Conservation (phyloP, 92 coral and sea anemone species). For the Pocillopora meandrina region DNA sequence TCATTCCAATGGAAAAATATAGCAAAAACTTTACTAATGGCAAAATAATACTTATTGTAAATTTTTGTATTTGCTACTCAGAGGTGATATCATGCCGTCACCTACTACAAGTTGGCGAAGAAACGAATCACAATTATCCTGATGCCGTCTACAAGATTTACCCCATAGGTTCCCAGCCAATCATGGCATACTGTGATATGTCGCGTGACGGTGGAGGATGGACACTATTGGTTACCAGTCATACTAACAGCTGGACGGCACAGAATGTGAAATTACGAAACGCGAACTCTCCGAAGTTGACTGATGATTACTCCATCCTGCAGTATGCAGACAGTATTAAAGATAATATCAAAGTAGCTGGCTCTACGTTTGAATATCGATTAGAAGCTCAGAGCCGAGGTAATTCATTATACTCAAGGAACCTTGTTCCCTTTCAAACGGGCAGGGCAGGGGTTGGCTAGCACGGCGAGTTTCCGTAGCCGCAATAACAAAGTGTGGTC, state of each 20-base stretch:
- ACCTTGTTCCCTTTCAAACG: too few relatives aligned
- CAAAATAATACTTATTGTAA: neutral
- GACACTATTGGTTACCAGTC: slow-evolving; percentile 85
- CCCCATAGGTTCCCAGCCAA: slow-evolving; percentile 62
- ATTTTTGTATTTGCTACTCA: neutral
- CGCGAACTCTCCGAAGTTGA: slow-evolving; percentile 44
- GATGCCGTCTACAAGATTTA: slow-evolving; percentile 77
- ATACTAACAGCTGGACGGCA: slow-evolving; percentile 71
- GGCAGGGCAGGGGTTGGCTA: neutral
- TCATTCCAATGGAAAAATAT: too few relatives aligned
- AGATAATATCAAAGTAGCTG: slow-evolving; percentile 53
- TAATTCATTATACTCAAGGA: neutral
- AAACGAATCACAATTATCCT: slow-evolving; percentile 39
- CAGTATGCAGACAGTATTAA: slow-evolving; percentile 71
- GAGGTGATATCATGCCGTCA: slow-evolving; percentile 71
- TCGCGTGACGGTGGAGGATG: slow-evolving; percentile 92
- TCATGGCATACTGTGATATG: slow-evolving; percentile 77
- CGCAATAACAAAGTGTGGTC: too few relatives aligned
- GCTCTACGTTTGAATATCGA: slow-evolving; percentile 69
- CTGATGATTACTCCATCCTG: slow-evolving; percentile 71
- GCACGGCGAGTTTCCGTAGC: neutral
- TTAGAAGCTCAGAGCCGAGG: slow-evolving; percentile 82
- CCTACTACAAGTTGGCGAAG: slow-evolving; percentile 39
- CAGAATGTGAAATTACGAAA: slow-evolving; percentile 56
- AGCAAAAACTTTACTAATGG: too few relatives aligned